Evolutionary conservation across 2,797 vertebrate species (phyloP).

Genomic region (Poecilia picta): DNA sequence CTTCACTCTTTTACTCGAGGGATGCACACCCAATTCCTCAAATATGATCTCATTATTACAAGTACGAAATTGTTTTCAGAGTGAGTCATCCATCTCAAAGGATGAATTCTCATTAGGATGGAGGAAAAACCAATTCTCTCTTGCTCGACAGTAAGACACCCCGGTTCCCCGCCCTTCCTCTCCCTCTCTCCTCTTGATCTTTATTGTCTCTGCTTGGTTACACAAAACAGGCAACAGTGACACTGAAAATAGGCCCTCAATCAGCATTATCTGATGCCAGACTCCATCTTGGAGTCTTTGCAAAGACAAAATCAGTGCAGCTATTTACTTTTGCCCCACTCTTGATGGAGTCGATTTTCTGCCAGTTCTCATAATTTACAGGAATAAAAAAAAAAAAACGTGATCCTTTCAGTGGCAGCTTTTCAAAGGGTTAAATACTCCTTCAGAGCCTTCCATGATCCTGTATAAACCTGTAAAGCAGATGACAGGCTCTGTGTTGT

Average conservation of each 20-base stretch:
- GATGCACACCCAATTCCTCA: slow-evolving; percentile 55
- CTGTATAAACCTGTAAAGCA: slow-evolving; percentile 77
- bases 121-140: slow-evolving; percentile 70
- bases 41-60: slow-evolving; percentile 73
- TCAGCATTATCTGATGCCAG: slow-evolving; percentile 57
- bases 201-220: slow-evolving; percentile 46
- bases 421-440: slow-evolving; percentile 61
- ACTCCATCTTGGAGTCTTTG: slow-evolving; percentile 13
- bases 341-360: not conserved
- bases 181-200: slow-evolving; percentile 27
- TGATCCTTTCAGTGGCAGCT: slow-evolving; percentile 18
- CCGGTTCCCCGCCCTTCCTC: slow-evolving; percentile 4
- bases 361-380: not conserved
- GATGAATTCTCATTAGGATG: slow-evolving; percentile 72
- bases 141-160: slow-evolving; percentile 59
- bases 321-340: not conserved
- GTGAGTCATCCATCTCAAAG: slow-evolving; percentile 69
- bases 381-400: slow-evolving; percentile 3
- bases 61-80: slow-evolving; percentile 68
- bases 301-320: not conserved
- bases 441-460: slow-evolving; percentile 54
- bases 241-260: slow-evolving; percentile 51
- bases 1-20: slow-evolving; percentile 38
- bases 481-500: slow-evolving; percentile 64
- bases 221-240: slow-evolving; percentile 45